Evolutionary conservation across 2,797 vertebrate species (phyloP).

Genomic region (Gorsachius magnificus): DNA sequence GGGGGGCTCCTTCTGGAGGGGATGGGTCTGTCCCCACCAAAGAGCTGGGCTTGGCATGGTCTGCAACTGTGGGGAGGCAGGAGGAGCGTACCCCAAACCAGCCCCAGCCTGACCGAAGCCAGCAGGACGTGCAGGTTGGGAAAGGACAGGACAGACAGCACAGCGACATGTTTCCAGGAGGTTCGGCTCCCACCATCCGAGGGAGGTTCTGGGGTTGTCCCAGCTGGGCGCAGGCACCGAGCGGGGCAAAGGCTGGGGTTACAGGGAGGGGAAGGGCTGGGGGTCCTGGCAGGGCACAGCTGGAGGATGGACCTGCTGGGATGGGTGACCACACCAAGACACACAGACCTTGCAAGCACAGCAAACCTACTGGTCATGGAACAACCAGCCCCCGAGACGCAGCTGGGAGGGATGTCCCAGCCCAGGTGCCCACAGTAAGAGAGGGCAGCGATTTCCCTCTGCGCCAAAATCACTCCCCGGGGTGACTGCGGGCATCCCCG

Average conservation of each 20-base stretch:
- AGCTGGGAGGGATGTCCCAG: background rate
- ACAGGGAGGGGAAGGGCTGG: background rate
- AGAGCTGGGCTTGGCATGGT: background rate
- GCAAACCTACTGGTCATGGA: background rate
- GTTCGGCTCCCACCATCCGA: background rate
- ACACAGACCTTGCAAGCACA: background rate
- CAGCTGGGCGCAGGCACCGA: background rate
- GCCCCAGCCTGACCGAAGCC: background rate
- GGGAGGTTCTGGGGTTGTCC: background rate
- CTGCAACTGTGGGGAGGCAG: background rate
- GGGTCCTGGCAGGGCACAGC: background rate
- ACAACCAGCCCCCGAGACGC: accelerated
- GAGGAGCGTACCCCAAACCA: background rate
- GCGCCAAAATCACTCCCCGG: background rate
- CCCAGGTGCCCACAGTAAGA: background rate
- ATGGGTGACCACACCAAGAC: background rate
- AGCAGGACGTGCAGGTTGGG: background rate
- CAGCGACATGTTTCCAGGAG: background rate
- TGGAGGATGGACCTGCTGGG: background rate
- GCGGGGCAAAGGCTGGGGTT: accelerated
- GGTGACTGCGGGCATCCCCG: accelerated
- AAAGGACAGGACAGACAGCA: background rate
- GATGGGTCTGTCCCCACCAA: accelerated
- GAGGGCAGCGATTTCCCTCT: background rate
- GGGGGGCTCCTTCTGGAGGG: background rate